Evolutionary conservation across 2,888 invertebrate genomes (phyloP).

Genomic region (Hydrotaea cyrtoneurina): DNA sequence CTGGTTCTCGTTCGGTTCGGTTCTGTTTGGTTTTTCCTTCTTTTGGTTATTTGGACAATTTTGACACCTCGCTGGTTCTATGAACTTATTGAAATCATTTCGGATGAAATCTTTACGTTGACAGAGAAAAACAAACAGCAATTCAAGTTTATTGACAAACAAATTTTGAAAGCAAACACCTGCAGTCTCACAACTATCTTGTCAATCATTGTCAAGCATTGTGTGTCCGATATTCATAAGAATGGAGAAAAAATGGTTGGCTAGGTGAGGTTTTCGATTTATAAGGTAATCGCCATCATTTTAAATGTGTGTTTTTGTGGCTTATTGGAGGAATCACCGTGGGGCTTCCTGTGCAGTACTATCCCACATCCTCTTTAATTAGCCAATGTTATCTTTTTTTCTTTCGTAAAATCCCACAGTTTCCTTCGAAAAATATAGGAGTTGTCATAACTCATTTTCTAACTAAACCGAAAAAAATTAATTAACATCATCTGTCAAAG

Average conservation of each 20-base stretch:
- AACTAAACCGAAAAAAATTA: background rate
- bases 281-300: background rate
- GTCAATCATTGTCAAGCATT: too few species aligned
- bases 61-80: background rate
- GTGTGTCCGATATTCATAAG: background rate
- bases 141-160: background rate
- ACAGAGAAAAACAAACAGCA: background rate
- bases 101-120: background rate
- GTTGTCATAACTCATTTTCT: slow-evolving; percentile 17
- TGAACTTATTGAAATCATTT: background rate
- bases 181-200: background rate
- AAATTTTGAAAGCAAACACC: background rate
- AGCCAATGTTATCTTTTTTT: background rate
- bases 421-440: background rate
- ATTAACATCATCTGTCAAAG: slow-evolving; percentile 34
- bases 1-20: background rate
- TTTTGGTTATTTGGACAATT: too few species aligned
- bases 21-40: too few species aligned
- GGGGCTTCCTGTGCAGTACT: too few species aligned
- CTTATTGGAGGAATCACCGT: too few species aligned
- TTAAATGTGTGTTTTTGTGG: too few species aligned
- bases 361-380: too few species aligned
- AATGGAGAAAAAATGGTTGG: background rate
- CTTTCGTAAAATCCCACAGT: background rate
- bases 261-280: background rate